These are phyloP conservation scores for Crossaster papposus DNA, from an alignment of 53 echinoderm and acorn worm species.

Conservation along the genomic window DNA sequence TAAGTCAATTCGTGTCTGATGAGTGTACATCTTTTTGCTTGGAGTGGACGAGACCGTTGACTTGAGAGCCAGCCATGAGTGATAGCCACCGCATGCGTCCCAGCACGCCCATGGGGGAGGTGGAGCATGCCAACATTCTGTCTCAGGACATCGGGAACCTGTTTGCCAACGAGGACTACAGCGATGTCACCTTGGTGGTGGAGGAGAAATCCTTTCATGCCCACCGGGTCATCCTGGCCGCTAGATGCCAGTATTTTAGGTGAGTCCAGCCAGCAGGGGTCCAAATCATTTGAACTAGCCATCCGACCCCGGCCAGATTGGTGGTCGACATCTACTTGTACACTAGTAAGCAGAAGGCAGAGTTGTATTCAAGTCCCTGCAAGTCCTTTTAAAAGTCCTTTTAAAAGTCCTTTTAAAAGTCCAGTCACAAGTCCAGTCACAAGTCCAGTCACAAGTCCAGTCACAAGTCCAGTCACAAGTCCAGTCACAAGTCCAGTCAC, in stretches of 20 bases:
- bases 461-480: too few species aligned
- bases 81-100: slow-evolving; percentile 91
- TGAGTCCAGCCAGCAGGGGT: slow-evolving; percentile 29
- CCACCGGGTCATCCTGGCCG: slow-evolving; percentile 92
- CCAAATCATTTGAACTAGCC: too few species aligned
- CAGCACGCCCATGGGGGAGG: slow-evolving; percentile 87
- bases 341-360: too few species aligned
- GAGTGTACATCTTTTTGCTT: neutral
- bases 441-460: too few species aligned
- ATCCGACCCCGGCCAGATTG: too few species aligned
- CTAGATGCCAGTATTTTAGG: slow-evolving; percentile 99
- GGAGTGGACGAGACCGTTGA: neutral
- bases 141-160: slow-evolving; percentile 96
- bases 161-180: slow-evolving; percentile 97
- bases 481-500: too few species aligned
- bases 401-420: too few species aligned
- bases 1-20: neutral
- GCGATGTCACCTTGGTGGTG: slow-evolving; percentile 89
- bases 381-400: too few species aligned
- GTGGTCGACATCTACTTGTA: too few species aligned
- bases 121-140: slow-evolving; percentile 88
- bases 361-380: too few species aligned
- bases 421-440: too few species aligned
- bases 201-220: slow-evolving; percentile 86
- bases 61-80: slow-evolving; percentile 74